Evolutionary conservation across 2,797 vertebrate species (phyloP), one percentile per base, ranked within the genome.

Genomic region (Coregonus suidteri): DNA sequence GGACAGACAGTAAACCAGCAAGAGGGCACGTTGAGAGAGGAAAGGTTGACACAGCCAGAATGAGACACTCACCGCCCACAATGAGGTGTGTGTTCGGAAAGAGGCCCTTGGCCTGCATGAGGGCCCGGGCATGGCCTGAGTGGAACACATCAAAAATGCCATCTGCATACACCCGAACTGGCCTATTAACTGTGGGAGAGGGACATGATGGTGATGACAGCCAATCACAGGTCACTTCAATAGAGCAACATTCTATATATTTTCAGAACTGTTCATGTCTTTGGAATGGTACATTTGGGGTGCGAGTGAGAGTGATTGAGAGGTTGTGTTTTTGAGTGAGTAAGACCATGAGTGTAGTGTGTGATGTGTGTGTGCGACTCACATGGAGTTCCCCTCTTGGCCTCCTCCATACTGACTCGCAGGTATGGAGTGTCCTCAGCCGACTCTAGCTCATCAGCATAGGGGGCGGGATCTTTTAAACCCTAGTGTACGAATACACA

Each of bases 141-240:
- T 99, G 98, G 90, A 99, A 99, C 88, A 99, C 94, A 76, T 99
- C 98, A 88, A 99, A 99, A 92, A 99, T 99, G 65, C 98, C 98
- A 79, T 99, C 98, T 0, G 98, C 98, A 31, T 99, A 99, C 84
- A 99, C 98, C 84, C 98, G 94, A 87, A 99, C 97, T 0, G 98
- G 97, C 77, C 98, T 95, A 73, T 97, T 92, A 80, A 84, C 98
- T 99, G 90, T 6, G 73, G 0, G 1, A 75, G 69, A 0, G 51
- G 53, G 51, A 71, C 3, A 16, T 74, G 16, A 75, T 71, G 56
- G 56, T 7, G 76, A 4, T 56, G 31, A 75, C 54, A 20, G 62
- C 68, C 74, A 35, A 65, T 3, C 1, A 76, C 37, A 34, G 13
- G 59, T 47, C 53, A 54, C 53, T 4, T 54, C 9, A 18, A 54